phyloP scores from a whole-genome alignment of 2,113 vertebrate genomes.

The Nothocercus nigrocapillus region DNA sequence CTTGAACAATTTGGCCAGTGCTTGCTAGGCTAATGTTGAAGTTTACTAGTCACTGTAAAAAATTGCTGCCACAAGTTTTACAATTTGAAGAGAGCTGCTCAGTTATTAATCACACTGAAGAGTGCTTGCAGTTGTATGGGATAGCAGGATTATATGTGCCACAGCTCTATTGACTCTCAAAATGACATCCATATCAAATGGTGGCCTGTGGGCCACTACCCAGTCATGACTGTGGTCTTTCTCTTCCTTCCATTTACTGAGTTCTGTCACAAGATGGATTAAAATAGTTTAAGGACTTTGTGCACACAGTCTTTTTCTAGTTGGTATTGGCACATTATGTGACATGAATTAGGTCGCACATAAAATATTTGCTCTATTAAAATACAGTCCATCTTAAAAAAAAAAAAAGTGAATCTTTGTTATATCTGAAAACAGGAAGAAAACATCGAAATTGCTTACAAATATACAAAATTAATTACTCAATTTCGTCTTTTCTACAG shows the following conservation, averaged over 20 bases:
- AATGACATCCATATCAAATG: fast-evolving
- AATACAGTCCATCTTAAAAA: background rate
- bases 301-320: background rate
- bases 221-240: background rate
- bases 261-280: background rate
- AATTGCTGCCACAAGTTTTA: background rate
- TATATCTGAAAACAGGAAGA: background rate
- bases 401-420: background rate
- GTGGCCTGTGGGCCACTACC: background rate
- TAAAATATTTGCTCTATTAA: background rate
- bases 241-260: background rate
- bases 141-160: background rate
- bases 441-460: background rate
- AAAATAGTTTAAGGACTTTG: background rate
- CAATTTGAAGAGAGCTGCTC: background rate
- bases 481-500: background rate
- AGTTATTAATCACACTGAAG: background rate
- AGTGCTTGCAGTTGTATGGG: background rate
- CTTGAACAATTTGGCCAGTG: background rate
- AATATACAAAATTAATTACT: background rate
- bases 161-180: background rate
- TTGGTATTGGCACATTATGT: background rate
- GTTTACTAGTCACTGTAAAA: background rate
- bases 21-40: background rate
- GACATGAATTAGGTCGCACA: background rate